Base-by-base conservation (phyloP, 2,113 vertebrate genomes). In the Arenaria interpres region DNA sequence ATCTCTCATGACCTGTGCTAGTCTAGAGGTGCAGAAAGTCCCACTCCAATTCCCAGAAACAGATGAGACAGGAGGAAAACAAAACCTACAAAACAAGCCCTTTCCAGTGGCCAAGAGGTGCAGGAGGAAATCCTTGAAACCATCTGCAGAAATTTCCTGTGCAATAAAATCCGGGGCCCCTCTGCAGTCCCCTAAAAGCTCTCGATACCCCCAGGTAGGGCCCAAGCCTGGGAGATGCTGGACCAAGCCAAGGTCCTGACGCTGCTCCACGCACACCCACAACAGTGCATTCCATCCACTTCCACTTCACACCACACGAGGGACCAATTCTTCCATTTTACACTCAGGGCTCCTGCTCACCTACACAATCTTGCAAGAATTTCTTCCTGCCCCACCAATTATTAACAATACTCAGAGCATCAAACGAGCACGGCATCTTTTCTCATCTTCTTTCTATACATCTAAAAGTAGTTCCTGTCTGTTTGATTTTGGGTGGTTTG, bases 41-140 rank as follows among this genome's bases (percentile, higher is more conserved):
- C 35, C 21, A 51, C 3, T 3, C 14, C 3, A 2, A 15, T 25
- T 88, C 46, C 78, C 69, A 72, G 32, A 35, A 89, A 28, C 3
- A 7, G 33, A 9, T 3, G 10, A 23, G 9, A 5, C 1, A 10
- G 10, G 43, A 75, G 32, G 17, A 84, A n/a, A 41, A 30, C 18
- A 63, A 63, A 22, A 10, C 7, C 6, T 1, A 1, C 7, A 12
- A 17, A 39, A 15, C 3, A 1, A 14, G 4, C 18, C 54, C 18
- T 5, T 46, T 25, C 46, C 8, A 3, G 46, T n/a, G 21, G 13
- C 56, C 0, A 0, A 3, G 22, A n/a, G 22, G 33, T 4, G 2
- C 21, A 8, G 15, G 25, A 27, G 37, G 7, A 15, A n/a, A 12
- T 18, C 43, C 27, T 28, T 4, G 37, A 72, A 21, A 37, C 25